Conservation (phyloP, 2,113 vertebrate genomes). For the Ibidorhyncha struthersii region DNA sequence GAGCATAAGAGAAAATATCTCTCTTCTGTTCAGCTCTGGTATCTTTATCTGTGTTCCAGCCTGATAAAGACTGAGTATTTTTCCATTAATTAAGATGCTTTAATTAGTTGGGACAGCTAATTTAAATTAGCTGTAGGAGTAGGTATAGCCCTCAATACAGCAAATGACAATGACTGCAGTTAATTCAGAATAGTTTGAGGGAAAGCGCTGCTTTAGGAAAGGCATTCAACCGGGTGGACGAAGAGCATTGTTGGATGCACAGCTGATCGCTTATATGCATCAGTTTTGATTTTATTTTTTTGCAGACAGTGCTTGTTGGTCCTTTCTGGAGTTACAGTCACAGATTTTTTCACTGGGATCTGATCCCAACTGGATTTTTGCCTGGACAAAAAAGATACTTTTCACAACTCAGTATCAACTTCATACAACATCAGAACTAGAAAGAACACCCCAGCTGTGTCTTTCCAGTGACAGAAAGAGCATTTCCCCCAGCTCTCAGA, state of each 20-base stretch:
- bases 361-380: background rate
- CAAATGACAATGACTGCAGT: background rate
- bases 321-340: background rate
- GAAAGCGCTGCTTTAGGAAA: background rate
- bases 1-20: background rate
- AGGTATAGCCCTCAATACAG: background rate
- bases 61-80: background rate
- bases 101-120: constrained; percentile 37
- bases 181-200: background rate
- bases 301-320: background rate
- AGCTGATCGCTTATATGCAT: background rate
- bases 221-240: background rate
- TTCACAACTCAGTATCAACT: background rate
- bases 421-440: background rate
- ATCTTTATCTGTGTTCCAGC: background rate
- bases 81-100: constrained; percentile 28
- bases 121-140: constrained; percentile 14
- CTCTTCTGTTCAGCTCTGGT: background rate
- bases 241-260: background rate
- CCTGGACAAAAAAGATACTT: background rate
- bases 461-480: background rate
- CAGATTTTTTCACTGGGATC: fast-evolving
- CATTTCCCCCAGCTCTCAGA: background rate
- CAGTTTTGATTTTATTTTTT: background rate
- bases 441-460: background rate